Evolutionary conservation across 2,888 invertebrate genomes (phyloP).

Genomic region (Thecocarcelia acutangulata): DNA sequence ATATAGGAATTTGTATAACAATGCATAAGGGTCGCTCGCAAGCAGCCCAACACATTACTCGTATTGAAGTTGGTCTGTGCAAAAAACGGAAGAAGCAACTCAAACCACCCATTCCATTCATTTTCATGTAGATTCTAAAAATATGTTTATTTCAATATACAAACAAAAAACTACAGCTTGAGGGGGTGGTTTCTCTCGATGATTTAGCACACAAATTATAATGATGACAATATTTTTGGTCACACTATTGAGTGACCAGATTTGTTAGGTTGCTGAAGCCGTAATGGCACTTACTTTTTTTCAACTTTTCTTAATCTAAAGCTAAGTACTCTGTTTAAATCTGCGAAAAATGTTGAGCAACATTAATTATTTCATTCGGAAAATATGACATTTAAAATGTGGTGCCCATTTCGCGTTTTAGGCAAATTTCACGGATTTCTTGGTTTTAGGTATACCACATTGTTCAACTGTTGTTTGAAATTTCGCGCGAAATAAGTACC

Average conservation of each 20-base stretch:
- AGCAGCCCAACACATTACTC: conserved; percentile 50
- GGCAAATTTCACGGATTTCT: no score
- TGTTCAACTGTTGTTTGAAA: no score
- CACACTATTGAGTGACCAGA: conserved; percentile 46
- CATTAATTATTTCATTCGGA: no score
- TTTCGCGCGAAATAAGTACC: no score
- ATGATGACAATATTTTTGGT: conserved; percentile 33
- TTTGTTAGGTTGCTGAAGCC: not conserved
- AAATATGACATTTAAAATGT: no score
- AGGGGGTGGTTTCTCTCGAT: conserved; percentile 43
- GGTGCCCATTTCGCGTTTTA: no score
- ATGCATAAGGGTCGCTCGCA: conserved; percentile 70
- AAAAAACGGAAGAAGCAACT: conserved; percentile 7
- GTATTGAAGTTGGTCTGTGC: conserved; percentile 10
- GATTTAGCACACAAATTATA: conserved; percentile 57
- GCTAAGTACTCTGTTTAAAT: no score
- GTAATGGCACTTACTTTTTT: no score
- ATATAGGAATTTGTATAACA: conserved; percentile 69
- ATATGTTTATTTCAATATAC: conserved; percentile 62
- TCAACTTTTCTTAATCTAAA: no score
- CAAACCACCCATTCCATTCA: conserved; percentile 50
- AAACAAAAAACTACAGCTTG: conserved; percentile 47
- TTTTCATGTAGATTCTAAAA: conserved; percentile 58
- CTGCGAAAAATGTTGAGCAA: no score
- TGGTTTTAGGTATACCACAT: no score